Base-by-base conservation (phyloP, 1,140 invertebrate genomes). In the Bombus waltoni region DNA sequence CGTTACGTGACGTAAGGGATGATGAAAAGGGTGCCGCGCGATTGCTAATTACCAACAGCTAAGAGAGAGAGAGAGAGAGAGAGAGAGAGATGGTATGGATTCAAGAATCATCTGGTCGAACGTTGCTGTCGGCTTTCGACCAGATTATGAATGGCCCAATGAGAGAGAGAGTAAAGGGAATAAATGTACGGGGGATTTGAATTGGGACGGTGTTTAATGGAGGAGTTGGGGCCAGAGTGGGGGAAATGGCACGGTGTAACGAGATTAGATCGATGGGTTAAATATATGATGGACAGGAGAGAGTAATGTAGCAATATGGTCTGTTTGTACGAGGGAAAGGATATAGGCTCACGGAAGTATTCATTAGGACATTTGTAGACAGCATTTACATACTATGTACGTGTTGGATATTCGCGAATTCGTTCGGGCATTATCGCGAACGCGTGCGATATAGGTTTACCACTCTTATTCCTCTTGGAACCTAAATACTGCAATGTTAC, bases 1-100 rank as follows among this genome's bases (percentile, higher is more conserved):
- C 68, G 85, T 86, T 65, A 66, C 79, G 70, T 65, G 76, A 80
- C 76, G 72, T 68, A 66, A 13, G 38, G 62, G 65, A 84, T 62
- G 73, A 81, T 81, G 84, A 42, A 44, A 32, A 65, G 87, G 79
- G 71, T 70, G 59, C 6, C 76, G 25, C 65, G 3, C 15, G 65
- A 70, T 80, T 70, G 78, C 78, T 80, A 80, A 80, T 80, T 80
- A 80, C 15, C 4, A 1, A 28, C 53, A 32, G 35, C 65, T 10
- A 32, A n/a, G 59, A 62, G 28, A 62, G 59, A 62, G 3, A 59
- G 22, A 57, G 22, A 57, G 25, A 59, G n/a, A n/a, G n/a, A n/a
- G n/a, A n/a, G 10, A 62, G 59, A n/a, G 59, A 62, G 59, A 13
- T 13, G 59, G 28, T 3, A 57, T 9, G 47, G 25, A 76, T n/a